A percentile compares a stretch with the other conserved stretches of the same genome.
These are phyloP conservation scores for Melanargia galathea DNA, from an alignment of 2,888 invertebrate genomes.

Conservation along the genomic window DNA sequence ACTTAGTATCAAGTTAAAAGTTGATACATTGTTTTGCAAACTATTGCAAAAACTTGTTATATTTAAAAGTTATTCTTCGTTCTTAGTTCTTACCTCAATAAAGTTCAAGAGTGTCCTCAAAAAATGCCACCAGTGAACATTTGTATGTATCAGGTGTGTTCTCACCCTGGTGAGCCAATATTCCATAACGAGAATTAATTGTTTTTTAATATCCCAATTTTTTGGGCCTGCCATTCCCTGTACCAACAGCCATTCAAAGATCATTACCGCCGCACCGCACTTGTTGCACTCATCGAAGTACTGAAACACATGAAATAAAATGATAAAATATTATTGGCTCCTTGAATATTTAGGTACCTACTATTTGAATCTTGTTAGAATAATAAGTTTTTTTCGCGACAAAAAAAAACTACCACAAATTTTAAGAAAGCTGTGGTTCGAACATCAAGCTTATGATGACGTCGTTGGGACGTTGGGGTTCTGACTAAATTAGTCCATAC, in stretches of 20 bases:
- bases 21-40: too few relatives aligned
- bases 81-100: slow-evolving; percentile 56
- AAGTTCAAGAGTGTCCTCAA: slow-evolving; percentile 55
- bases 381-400: too few relatives aligned
- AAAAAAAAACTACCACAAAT: too few relatives aligned
- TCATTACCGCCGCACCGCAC: slow-evolving; percentile 59
- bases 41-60: not conserved
- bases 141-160: slow-evolving; percentile 57
- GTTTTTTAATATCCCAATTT: slow-evolving; percentile 62
- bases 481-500: too few relatives aligned
- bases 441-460: too few relatives aligned
- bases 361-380: too few relatives aligned
- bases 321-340: not conserved
- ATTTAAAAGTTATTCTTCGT: not conserved
- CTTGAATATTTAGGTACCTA: too few relatives aligned
- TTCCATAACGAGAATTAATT: slow-evolving; percentile 55
- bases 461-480: too few relatives aligned
- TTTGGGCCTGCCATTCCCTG: slow-evolving; percentile 56
- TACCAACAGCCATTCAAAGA: slow-evolving; percentile 57
- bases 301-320: slow-evolving; percentile 48
- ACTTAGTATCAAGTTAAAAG: too few relatives aligned
- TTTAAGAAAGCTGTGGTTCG: too few relatives aligned
- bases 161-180: slow-evolving; percentile 66
- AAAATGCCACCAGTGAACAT: slow-evolving; percentile 64
- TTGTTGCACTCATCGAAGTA: slow-evolving; percentile 62